These are phyloP conservation scores for Dicrostonyx torquatus DNA, from an alignment of 2,797 vertebrate genomes.

Conservation along the genomic window DNA sequence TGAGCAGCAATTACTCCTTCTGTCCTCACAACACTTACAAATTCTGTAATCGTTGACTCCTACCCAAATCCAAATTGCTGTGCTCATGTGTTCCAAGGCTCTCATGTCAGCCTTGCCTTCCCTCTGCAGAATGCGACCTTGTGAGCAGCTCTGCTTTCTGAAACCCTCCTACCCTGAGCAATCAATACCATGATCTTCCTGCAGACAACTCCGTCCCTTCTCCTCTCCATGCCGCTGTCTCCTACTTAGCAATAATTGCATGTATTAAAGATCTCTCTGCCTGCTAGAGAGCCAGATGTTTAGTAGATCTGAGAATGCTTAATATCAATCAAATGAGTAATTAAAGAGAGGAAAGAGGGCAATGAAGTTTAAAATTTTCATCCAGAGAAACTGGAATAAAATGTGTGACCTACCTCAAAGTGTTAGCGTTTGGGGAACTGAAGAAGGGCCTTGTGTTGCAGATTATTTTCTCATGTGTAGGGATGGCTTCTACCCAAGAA, in stretches of 20 bases:
- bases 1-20: neutral
- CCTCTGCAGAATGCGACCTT: neutral
- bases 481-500: neutral
- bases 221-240: neutral
- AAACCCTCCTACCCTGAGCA: neutral
- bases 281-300: neutral
- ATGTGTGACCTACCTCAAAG: neutral
- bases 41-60: neutral
- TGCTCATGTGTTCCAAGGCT: neutral
- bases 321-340: neutral
- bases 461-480: neutral
- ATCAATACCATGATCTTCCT: neutral
- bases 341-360: neutral
- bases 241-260: neutral
- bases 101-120: neutral
- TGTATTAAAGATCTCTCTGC: conserved; percentile 37
- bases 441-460: neutral
- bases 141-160: neutral
- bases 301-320: neutral
- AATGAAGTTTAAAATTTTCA: neutral
- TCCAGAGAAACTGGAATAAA: conserved; percentile 14
- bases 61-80: neutral
- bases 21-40: neutral
- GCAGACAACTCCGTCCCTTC: neutral
- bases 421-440: neutral